Conservation (phyloP, 2,888 invertebrate species). For the Steinernema hermaphroditum region DNA sequence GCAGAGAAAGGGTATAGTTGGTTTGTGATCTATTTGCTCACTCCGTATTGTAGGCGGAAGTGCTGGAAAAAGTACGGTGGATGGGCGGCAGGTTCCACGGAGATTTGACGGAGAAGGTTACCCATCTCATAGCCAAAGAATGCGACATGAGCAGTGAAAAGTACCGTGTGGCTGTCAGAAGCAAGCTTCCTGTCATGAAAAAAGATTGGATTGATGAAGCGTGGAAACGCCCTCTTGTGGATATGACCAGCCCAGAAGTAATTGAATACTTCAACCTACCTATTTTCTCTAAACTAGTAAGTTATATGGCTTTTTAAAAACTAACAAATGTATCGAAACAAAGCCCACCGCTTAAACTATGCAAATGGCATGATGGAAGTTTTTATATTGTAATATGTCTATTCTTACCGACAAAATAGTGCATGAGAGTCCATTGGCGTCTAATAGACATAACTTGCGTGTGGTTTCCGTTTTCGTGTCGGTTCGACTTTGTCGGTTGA, state of each 20-base stretch:
- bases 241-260: conserved; percentile 26
- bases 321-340: too few species aligned
- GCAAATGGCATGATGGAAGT: too few species aligned
- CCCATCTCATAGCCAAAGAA: conserved; percentile 46
- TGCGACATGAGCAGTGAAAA: conserved; percentile 46
- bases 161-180: conserved; percentile 41
- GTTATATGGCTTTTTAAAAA: not conserved
- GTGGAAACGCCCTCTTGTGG: conserved; percentile 24
- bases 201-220: conserved; percentile 42
- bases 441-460: too few species aligned
- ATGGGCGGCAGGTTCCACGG: conserved; percentile 44
- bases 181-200: conserved; percentile 36
- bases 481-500: too few species aligned
- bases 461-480: too few species aligned
- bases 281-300: conserved; percentile 41
- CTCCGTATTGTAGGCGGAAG: conserved; percentile 32
- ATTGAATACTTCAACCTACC: conserved; percentile 38
- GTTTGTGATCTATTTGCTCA: not conserved
- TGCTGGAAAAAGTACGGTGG: conserved; percentile 42
- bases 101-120: conserved; percentile 39
- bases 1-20: conserved; percentile 35
- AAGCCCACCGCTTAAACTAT: too few species aligned
- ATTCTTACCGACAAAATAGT: too few species aligned
- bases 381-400: too few species aligned
- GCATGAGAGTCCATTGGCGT: too few species aligned